Evolutionary conservation across 2,888 invertebrate species (phyloP), one percentile per base, ranked within the genome.

Genomic region (Xanthorhoe spadicearia): DNA sequence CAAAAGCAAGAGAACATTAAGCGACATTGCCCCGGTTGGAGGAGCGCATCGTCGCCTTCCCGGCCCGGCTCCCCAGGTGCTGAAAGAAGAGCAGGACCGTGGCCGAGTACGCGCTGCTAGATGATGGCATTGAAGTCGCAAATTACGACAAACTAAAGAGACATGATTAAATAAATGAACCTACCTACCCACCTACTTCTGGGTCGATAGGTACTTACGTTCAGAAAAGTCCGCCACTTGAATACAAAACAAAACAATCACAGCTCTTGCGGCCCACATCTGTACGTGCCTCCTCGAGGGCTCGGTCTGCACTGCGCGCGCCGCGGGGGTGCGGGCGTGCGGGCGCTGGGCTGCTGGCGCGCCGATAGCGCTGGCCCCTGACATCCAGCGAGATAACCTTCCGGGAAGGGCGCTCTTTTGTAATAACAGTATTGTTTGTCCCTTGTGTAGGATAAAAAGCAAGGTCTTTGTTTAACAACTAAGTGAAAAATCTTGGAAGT

Each of bases 131-230:
- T n/a, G n/a, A n/a, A n/a, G n/a, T n/a, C n/a, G n/a, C n/a, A n/a
- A n/a, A n/a, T n/a, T n/a, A n/a, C n/a, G n/a, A n/a, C n/a, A n/a
- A n/a, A n/a, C n/a, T n/a, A 4, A 23, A 4, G 23, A 23, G 23
- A 23, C n/a, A 23, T 23, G 23, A 23, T 3, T 23, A 23, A 23
- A 23, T 23, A n/a, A n/a, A 23, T 23, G 23, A 8, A 35, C 35
- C n/a, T 1, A 8, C 35, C 6, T n/a, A n/a, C n/a, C n/a, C n/a
- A n/a, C n/a, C n/a, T n/a, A n/a, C n/a, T n/a, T n/a, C 8, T 9
- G 35, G 38, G 10, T 10, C 10, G 38, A 17, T 35, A 32, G 55
- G 13, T 69, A 88, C 87, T 86, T 77, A 88, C 88, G 77, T 46
- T 86, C 83, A 7, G 81, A 72, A 53, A 81, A 76, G 13, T 73